Evolutionary conservation across 1,140 invertebrate genomes (phyloP), one percentile per base, ranked within the genome.

Genomic region (Drosophila funebris): DNA sequence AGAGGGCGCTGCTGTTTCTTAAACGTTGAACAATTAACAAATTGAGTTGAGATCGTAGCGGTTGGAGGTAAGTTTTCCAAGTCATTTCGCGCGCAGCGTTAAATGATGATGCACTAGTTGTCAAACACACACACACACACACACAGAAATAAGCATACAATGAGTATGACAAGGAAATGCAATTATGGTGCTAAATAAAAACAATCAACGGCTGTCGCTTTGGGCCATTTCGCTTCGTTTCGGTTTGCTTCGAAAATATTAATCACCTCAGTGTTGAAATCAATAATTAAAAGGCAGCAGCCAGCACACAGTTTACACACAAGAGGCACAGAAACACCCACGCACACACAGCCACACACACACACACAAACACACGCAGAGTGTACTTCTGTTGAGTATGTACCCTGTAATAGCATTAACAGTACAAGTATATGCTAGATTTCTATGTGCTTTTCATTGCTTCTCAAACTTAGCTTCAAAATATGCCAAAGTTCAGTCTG

Each of bases 231-330:
- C 54, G 48, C 16, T 46, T 54, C 39, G 48, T 4, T 31, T 54
- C 46, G n/a, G 37, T 58, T 58, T 60, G 57, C 27, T 53, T 50
- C 37, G 46, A 43, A 81, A 87, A 82, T 85, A 85, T 85, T 87
- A 87, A 85, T 87, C 78, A 81, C 70, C 76, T 78, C 75, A 69
- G 63, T 69, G 66, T 61, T 73, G 57, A 63, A 78, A 85, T 85
- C 82, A 87, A 85, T 85, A 87, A 87, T 85, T 87, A 85, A 87
- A 87, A 62, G 77, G 70, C 66, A 87, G 73, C 54, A 66, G 52
- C 52, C 44, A 20, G 14, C 43, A 36, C 33, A 36, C 43, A 57
- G 13, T 36, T 13, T 14, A 39, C 22, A 33, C 31, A 39, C 53
- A 48, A 31, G n/a, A n/a, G n/a, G 41, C 14, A 20, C 14, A 48